phyloP scores from a whole-genome alignment of 2,888 invertebrate species.

The Minunthozetes semirufus region DNA sequence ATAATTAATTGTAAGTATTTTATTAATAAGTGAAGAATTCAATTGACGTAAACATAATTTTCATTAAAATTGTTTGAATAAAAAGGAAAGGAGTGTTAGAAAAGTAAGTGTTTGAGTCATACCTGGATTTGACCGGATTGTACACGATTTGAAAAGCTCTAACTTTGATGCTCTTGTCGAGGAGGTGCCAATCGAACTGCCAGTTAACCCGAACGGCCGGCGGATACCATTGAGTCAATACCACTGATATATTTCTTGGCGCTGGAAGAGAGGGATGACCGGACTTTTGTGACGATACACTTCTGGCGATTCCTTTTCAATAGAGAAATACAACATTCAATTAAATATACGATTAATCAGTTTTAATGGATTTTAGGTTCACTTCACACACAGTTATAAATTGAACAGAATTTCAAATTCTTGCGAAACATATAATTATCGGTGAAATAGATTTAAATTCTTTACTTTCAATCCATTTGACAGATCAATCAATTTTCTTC shows the following conservation, averaged over 20 bases:
- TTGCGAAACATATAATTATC: too few species aligned
- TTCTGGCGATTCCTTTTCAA: constrained; percentile 16
- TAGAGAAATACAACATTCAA: background rate
- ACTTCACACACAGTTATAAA: too few species aligned
- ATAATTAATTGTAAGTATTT: too few species aligned
- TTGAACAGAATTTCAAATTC: too few species aligned
- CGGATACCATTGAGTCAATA: constrained; percentile 41
- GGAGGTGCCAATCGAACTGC: constrained; percentile 32
- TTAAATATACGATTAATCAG: background rate
- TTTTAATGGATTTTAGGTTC: background rate
- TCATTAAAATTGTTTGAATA: background rate
- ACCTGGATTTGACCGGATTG: constrained; percentile 36
- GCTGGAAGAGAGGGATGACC: constrained; percentile 29
- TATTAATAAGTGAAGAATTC: background rate
- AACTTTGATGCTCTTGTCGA: constrained; percentile 8
- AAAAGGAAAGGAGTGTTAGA: background rate
- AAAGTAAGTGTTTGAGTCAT: background rate
- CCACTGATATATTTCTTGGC: constrained; percentile 41
- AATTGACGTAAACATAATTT: background rate
- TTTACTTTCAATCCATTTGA: too few species aligned
- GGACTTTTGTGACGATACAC: background rate
- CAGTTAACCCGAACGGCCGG: constrained; percentile 42
- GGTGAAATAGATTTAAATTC: too few species aligned
- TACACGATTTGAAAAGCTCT: constrained; percentile 37
- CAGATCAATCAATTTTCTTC: too few species aligned